These are phyloP conservation scores for Lates calcarifer DNA, from an alignment of 2,113 vertebrate species.

Conservation along the genomic window DNA sequence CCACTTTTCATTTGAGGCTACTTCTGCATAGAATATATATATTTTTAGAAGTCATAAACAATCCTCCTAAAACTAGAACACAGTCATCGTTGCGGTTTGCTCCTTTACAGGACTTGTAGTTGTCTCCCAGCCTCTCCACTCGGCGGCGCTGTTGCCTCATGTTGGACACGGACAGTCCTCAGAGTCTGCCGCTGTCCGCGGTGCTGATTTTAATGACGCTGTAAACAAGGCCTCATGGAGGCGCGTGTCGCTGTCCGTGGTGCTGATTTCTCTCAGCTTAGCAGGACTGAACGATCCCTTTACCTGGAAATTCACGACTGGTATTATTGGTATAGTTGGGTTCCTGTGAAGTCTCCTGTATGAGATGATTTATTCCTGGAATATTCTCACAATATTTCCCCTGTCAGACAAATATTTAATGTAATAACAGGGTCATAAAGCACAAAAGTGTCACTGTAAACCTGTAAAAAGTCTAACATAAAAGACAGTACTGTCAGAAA, in stretches of 20 bases:
- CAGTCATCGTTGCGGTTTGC: no score
- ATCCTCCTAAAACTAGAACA: no score
- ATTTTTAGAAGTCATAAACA: no score
- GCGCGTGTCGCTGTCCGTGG: slow-evolving; percentile 15
- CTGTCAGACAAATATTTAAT: neutral
- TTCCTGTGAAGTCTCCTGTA: neutral
- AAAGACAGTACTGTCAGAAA: neutral
- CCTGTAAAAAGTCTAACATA: no score
- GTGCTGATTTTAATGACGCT: slow-evolving; percentile 40
- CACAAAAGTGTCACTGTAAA: neutral
- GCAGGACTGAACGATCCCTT: no score
- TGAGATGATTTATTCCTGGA: neutral
- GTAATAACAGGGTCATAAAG: neutral
- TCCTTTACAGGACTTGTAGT: no score
- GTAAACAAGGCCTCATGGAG: neutral
- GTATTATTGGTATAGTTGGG: no score
- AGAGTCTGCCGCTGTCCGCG: slow-evolving; percentile 54
- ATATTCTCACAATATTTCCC: neutral
- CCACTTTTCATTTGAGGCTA: no score
- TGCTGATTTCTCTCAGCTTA: neutral
- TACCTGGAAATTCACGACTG: no score
- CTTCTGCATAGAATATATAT: no score
- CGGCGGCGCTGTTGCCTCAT: slow-evolving; percentile 2
- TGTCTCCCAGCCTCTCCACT: slow-evolving; percentile 4
- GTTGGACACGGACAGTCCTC: neutral